Conservation (phyloP, 2,797 vertebrate genomes). For the Cottoperca gobio region DNA sequence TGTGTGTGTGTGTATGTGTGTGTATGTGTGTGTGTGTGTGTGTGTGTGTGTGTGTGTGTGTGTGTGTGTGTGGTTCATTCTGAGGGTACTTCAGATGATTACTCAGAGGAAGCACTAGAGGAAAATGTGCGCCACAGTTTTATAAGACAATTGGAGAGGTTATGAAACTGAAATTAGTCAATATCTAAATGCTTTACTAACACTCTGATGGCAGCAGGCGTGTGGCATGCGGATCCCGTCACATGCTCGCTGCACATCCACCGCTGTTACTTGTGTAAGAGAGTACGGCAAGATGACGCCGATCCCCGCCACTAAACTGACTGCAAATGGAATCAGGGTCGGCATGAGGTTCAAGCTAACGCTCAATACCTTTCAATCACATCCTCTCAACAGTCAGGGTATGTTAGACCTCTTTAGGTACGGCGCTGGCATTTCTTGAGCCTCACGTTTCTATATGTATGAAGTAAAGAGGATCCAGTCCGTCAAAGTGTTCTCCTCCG, state of each 20-base stretch:
- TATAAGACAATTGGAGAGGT: constrained; percentile 26
- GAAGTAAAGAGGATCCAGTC: constrained; percentile 1
- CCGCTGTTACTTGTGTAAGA: constrained; percentile 5
- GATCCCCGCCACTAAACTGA: constrained; percentile 53
- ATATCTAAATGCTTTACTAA: background rate
- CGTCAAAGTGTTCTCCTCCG: constrained; percentile 1
- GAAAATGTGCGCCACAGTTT: constrained; percentile 42
- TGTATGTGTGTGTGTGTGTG: constrained; percentile 22
- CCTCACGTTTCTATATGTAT: background rate
- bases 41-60: background rate
- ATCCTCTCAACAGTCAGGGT: constrained; percentile 1
- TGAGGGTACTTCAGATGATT: constrained; percentile 59
- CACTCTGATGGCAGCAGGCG: constrained; percentile 7
- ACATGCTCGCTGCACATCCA: background rate
- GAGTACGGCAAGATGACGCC: constrained; percentile 43
- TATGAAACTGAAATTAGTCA: constrained; percentile 43
- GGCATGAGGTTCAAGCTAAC: constrained; percentile 29
- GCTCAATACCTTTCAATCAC: constrained; percentile 36
- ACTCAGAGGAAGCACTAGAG: constrained; percentile 59
- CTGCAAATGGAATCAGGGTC: constrained; percentile 37
- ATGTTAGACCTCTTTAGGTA: constrained; percentile 24
- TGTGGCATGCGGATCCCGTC: constrained; percentile 10
- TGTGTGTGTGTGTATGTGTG: constrained; percentile 18
- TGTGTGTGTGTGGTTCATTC: background rate
- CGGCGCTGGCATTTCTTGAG: background rate